Conservation (phyloP, 2,113 vertebrate species). For the Halcyon malimbica region DNA sequence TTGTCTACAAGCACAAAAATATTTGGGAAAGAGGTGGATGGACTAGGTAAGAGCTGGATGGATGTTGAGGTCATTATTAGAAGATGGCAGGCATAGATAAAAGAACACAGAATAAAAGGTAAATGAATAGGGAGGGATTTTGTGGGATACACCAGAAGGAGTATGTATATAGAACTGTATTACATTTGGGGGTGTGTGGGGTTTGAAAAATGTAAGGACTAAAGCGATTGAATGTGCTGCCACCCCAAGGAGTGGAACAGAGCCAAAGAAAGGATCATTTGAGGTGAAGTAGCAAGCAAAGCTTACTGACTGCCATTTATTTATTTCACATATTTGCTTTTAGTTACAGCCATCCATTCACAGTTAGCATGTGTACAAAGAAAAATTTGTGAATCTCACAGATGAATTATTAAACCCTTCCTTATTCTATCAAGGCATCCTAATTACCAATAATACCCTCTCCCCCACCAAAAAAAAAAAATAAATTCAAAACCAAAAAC, state of each 20-base stretch:
- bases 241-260: neutral
- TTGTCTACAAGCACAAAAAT: neutral
- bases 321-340: constrained; percentile 24
- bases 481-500: neutral
- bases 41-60: neutral
- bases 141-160: neutral
- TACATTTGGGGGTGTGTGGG: neutral
- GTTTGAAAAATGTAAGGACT: neutral
- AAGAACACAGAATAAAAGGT: constrained; percentile 6
- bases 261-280: constrained; percentile 34
- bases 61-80: neutral
- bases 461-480: neutral
- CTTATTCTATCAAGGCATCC: neutral
- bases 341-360: constrained; percentile 41
- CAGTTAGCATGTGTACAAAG: neutral
- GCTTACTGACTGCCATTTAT: constrained; percentile 26
- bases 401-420: constrained; percentile 30
- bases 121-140: neutral
- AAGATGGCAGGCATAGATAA: neutral
- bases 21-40: neutral
- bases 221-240: neutral
- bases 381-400: constrained; percentile 30
- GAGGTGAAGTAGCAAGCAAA: constrained; percentile 34
- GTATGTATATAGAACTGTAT: neutral
- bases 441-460: neutral